Base-by-base conservation (phyloP, 2,888 invertebrate species). In the Temnothorax rugatulus region DNA sequence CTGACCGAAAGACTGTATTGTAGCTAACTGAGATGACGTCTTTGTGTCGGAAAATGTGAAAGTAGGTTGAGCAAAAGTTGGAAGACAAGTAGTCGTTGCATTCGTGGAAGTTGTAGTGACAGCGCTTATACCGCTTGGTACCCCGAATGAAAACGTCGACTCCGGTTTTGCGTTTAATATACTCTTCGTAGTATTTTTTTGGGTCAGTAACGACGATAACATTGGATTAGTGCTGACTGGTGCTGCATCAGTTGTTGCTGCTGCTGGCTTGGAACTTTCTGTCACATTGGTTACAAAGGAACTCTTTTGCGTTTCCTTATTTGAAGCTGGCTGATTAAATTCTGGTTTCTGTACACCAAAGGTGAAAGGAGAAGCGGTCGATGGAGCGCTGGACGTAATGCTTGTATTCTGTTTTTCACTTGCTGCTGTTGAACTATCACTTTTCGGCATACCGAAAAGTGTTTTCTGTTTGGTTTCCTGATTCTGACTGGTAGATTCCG, bases 321-420 rank as follows among this genome's bases (percentile, higher is more conserved):
- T 85, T 57, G 11, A 38, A 38, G 34, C 63, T 11, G 83, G n/a
- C 34, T 76, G 74, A 50, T 61, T 79, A 21, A 34, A 44, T 50
- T 54, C 83, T 52, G 88, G 18, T 71, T 89, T 90, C 7, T 83
- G 52, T 13, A 21, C 41, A 50, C 94, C 94, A 88, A 95, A 95
- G 84, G 93, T 93, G 71, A 92, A 94, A 44, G 47, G 54, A 29
- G 89, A 82, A 57, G 82, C 38, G 18, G 59, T 50, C 18, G 71
- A 61, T 52, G 77, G 29, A 63, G 71, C 54, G 25, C 66, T 59
- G 41, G 84, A 63, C 38, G 64, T 52, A 61, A 47, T 9, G 73
- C n/a, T 85, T 13, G 71, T 47, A 29, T 68, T n/a, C 41, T 82
- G 75, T 47, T 89, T 89, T 34, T 87, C 83, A 47, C 68, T 75